Evolutionary conservation across 2,888 invertebrate genomes (phyloP).

Genomic region (Agrotis puta): DNA sequence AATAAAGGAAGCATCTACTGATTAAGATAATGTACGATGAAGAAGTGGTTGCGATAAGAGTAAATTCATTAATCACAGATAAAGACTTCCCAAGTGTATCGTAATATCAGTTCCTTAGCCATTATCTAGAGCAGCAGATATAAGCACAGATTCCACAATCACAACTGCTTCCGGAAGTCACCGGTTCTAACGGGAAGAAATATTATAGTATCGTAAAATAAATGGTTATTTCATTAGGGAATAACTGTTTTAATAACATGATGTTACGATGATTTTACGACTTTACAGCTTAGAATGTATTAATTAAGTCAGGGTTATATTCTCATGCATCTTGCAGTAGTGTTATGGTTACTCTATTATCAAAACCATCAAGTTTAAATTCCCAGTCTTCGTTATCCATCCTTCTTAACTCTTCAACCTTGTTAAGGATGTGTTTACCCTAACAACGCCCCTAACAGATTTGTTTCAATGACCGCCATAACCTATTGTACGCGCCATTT

Average conservation of each 20-base stretch:
- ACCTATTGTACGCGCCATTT: slow-evolving; percentile 84
- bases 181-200: slow-evolving; percentile 32
- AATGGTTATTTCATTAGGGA: slow-evolving; percentile 31
- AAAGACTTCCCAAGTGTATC: slow-evolving; percentile 22
- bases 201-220: slow-evolving; percentile 31
- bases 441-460: slow-evolving; percentile 78
- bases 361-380: slow-evolving; percentile 14
- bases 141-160: slow-evolving; percentile 18
- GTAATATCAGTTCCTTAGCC: slow-evolving; percentile 16
- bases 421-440: slow-evolving; percentile 77
- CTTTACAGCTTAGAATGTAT: not conserved
- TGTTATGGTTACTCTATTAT: not conserved
- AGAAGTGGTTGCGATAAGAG: slow-evolving; percentile 17
- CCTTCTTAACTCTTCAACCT: slow-evolving; percentile 65
- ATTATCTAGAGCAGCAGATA: slow-evolving; percentile 31
- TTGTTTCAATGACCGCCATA: slow-evolving; percentile 81
- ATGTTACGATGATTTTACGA: slow-evolving; percentile 8
- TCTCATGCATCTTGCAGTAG: not conserved
- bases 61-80: slow-evolving; percentile 17
- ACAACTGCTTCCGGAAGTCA: slow-evolving; percentile 37
- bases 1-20: slow-evolving; percentile 22
- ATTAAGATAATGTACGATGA: slow-evolving; percentile 23
- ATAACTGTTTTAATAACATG: slow-evolving; percentile 21
- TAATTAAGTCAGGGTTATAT: not conserved
- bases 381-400: slow-evolving; percentile 43